Percentiles rank a stretch among this genome's conserved stretches.
These are phyloP conservation scores for Gambusia affinis DNA, from an alignment of 2,113 vertebrate species.

Conservation along the genomic window DNA sequence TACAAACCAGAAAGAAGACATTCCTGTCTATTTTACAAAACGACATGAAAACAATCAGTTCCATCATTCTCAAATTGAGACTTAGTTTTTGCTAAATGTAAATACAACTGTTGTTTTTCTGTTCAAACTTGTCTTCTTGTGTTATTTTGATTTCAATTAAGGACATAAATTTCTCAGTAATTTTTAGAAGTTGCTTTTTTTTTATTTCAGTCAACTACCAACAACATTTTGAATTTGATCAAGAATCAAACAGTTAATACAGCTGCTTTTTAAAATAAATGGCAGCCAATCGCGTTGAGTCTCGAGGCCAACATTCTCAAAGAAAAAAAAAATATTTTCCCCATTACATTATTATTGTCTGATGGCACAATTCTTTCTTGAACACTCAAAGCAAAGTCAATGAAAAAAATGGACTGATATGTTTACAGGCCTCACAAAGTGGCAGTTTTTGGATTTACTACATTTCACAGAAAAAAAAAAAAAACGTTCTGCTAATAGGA, in stretches of 20 bases:
- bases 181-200: not conserved
- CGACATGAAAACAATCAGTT: not conserved
- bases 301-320: no score
- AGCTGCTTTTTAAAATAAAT: not conserved
- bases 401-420: no score
- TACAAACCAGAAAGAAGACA: not conserved
- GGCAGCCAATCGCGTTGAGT: no score
- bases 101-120: not conserved
- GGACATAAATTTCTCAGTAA: not conserved
- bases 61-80: not conserved
- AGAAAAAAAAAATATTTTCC: no score
- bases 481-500: not conserved
- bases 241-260: not conserved
- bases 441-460: no score
- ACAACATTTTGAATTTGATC: not conserved
- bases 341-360: no score
- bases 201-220: not conserved
- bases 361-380: no score
- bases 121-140: no score
- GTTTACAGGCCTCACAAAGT: no score
- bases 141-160: not conserved
- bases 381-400: no score
- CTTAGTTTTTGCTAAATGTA: not conserved
- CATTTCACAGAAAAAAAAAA: no score
- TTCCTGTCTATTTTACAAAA: not conserved